phyloP scores from a whole-genome alignment of 2,797 vertebrate genomes.

The Ctenosaura bakeri region DNA sequence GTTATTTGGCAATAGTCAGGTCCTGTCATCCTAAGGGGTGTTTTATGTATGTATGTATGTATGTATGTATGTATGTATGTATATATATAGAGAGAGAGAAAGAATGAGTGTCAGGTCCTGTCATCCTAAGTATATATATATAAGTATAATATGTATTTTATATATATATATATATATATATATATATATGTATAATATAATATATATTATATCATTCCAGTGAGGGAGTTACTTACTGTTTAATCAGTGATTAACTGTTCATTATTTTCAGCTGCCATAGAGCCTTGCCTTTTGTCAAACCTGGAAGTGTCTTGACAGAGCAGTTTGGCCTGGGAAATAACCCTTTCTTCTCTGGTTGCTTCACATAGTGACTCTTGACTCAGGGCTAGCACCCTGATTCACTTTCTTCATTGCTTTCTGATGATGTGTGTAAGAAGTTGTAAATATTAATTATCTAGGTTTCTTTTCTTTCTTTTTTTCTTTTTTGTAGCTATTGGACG shows the following conservation, averaged over 20 bases:
- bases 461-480: neutral
- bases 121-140: too few relatives aligned
- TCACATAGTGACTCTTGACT: neutral
- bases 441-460: too few relatives aligned
- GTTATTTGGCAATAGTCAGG: too few relatives aligned
- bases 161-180: too few relatives aligned
- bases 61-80: too few relatives aligned
- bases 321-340: neutral
- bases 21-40: neutral
- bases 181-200: too few relatives aligned
- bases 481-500: conserved; percentile 92
- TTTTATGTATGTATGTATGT: too few relatives aligned
- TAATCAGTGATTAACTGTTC: neutral
- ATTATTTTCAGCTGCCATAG: neutral
- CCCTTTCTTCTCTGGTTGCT: neutral
- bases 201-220: too few relatives aligned
- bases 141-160: too few relatives aligned
- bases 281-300: neutral
- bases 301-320: neutral
- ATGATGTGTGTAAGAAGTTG: neutral
- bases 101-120: too few relatives aligned
- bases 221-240: neutral
- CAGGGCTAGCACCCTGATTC: neutral
- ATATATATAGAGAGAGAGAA: too few relatives aligned
- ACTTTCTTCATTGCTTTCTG: neutral